Conservation (phyloP, 2,888 invertebrate species). For the Phlogophora meticulosa region DNA sequence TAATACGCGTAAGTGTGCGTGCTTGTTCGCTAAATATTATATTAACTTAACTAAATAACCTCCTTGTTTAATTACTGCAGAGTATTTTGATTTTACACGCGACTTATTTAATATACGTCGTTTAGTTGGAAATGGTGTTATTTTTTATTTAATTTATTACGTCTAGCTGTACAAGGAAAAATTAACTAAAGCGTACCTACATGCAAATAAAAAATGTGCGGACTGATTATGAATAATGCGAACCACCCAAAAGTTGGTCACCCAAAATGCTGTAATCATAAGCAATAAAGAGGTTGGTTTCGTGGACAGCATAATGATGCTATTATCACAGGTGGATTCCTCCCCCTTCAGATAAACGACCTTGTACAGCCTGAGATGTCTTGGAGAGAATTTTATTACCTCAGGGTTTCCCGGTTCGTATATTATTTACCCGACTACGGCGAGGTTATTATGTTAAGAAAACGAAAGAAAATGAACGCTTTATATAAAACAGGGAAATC, state of each 20-base stretch:
- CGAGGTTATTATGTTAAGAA: too few relatives aligned
- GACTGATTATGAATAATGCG: conserved; percentile 5
- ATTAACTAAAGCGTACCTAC: conserved; percentile 1
- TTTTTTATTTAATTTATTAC: conserved; percentile 33
- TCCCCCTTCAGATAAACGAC: conserved; percentile 9
- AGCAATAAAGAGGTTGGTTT: conserved; percentile 8
- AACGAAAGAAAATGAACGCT: background rate
- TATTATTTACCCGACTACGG: too few relatives aligned
- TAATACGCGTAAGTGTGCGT: conserved; percentile 37
- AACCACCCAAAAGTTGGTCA: background rate
- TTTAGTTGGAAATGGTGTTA: conserved; percentile 25
- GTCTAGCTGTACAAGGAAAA: conserved; percentile 21
- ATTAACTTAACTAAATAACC: conserved; percentile 35
- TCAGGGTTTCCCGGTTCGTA: background rate
- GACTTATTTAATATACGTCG: conserved; percentile 29
- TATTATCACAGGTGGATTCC: conserved; percentile 29
- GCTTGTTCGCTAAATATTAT: conserved; percentile 30
- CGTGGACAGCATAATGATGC: background rate
- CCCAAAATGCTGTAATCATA: background rate
- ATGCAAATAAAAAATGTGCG: conserved; percentile 13
- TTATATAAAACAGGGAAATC: too few relatives aligned
- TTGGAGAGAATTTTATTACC: conserved; percentile 19
- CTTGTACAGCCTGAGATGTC: conserved; percentile 1
- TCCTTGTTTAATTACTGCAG: conserved; percentile 49
- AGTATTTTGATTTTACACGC: conserved; percentile 42